Conservation (phyloP, 1,140 invertebrate species). For the Meloidogyne chitwoodi region DNA sequence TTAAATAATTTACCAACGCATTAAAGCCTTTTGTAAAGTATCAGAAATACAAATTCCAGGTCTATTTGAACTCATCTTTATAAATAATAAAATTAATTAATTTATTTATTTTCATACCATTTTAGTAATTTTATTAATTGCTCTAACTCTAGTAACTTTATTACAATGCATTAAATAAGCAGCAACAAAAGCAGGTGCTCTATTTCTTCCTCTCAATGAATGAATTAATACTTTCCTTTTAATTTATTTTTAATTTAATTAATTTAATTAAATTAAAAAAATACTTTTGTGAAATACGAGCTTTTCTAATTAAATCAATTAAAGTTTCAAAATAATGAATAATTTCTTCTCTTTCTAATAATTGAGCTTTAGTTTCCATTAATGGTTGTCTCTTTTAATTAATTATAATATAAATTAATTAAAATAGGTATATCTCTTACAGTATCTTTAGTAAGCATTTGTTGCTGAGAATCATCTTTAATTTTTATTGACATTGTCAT, state of each 20-base stretch:
- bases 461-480: constrained; percentile 27
- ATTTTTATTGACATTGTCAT: constrained; percentile 39
- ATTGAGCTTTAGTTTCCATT: constrained; percentile 10
- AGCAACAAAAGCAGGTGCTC: constrained; percentile 47
- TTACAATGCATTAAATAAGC: constrained; percentile 48
- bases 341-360: constrained; percentile 38
- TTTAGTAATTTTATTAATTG: constrained; percentile 36
- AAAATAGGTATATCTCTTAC: background rate
- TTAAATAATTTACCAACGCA: constrained; percentile 38
- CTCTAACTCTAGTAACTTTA: constrained; percentile 42
- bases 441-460: constrained; percentile 3
- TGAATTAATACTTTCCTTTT: constrained; percentile 42
- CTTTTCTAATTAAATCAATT: constrained; percentile 49
- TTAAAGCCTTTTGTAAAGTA: constrained; percentile 44
- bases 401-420: background rate
- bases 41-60: constrained; percentile 49
- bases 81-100: background rate
- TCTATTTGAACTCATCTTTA: constrained; percentile 43
- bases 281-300: constrained; percentile 37
- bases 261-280: background rate
- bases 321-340: constrained; percentile 47
- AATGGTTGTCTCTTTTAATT: background rate
- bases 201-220: constrained; percentile 45
- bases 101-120: constrained; percentile 24
- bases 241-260: background rate